These are phyloP conservation scores for Pardalotus punctatus DNA, from an alignment of 2,113 vertebrate species.

Conservation along the genomic window DNA sequence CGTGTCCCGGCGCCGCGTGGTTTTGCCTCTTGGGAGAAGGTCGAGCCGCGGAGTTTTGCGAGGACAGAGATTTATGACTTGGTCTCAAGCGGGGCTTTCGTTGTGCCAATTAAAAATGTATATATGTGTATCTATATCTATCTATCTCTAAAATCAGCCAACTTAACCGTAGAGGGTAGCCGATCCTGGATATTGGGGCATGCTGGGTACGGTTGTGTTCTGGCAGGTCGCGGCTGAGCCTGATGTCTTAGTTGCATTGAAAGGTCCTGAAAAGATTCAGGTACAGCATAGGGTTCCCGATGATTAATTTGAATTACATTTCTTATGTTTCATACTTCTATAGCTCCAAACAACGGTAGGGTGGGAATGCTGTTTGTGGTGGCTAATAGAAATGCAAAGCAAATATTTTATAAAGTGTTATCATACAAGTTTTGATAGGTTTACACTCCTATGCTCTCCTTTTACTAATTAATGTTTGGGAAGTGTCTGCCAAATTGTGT, in stretches of 20 bases:
- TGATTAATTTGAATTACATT: background rate
- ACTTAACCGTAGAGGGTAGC: background rate
- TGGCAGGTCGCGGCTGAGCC: background rate
- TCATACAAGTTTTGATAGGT: background rate
- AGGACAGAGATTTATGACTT: background rate
- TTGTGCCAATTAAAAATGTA: background rate
- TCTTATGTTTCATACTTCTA: background rate
- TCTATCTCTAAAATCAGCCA: background rate
- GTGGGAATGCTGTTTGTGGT: background rate
- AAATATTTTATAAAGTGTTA: background rate
- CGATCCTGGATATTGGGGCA: background rate
- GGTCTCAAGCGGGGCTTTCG: background rate
- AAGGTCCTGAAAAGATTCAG: background rate
- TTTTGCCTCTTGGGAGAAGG: background rate
- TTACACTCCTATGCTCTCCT: background rate
- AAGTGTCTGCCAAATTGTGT: background rate
- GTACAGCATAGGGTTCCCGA: background rate
- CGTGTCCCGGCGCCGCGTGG: slow-evolving; percentile 40
- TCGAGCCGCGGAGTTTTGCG: background rate
- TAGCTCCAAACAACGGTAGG: background rate
- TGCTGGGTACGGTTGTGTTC: background rate
- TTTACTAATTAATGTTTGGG: background rate
- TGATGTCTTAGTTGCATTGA: background rate
- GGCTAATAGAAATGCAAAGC: background rate
- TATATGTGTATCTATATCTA: background rate